These are phyloP conservation scores for Sebastes cheni DNA, from an alignment of 2,797 vertebrate species.

Conservation along the genomic window DNA sequence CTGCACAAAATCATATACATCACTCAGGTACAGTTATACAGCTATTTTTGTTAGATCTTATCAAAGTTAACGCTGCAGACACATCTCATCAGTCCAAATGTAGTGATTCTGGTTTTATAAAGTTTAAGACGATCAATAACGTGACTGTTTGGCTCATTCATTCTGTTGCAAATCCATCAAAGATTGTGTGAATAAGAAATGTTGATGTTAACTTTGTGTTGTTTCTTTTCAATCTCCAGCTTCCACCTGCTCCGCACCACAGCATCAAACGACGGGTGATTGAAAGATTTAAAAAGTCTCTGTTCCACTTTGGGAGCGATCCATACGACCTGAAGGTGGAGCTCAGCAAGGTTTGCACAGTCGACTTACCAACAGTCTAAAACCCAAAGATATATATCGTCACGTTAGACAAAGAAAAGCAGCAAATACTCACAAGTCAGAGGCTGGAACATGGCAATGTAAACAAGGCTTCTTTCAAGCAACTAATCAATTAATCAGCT, in stretches of 20 bases:
- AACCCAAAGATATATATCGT: too few relatives aligned
- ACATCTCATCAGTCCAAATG: background rate
- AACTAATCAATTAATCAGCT: background rate
- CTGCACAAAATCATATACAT: conserved; percentile 94
- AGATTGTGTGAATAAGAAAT: background rate
- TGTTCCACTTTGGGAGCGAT: conserved; percentile 88
- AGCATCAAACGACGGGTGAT: conserved; percentile 84
- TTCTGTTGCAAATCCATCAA: background rate
- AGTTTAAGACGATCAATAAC: background rate
- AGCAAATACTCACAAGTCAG: background rate
- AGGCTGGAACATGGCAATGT: background rate
- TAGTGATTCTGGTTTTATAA: background rate
- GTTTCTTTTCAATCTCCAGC: conserved; percentile 72
- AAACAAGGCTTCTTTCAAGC: background rate
- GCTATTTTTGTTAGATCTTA: background rate
- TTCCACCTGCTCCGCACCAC: conserved; percentile 86
- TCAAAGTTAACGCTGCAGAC: background rate
- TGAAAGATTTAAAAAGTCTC: conserved; percentile 92
- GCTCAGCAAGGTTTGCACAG: conserved; percentile 87
- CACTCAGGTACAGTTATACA: conserved; percentile 80
- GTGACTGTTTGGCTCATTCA: background rate
- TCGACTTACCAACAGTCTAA: background rate
- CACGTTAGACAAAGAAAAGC: background rate
- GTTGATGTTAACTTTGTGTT: background rate
- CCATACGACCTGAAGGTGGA: conserved; percentile 88